phyloP scores from a whole-genome alignment of 1,140 invertebrate species.

The Zaprionus lachaisei region DNA sequence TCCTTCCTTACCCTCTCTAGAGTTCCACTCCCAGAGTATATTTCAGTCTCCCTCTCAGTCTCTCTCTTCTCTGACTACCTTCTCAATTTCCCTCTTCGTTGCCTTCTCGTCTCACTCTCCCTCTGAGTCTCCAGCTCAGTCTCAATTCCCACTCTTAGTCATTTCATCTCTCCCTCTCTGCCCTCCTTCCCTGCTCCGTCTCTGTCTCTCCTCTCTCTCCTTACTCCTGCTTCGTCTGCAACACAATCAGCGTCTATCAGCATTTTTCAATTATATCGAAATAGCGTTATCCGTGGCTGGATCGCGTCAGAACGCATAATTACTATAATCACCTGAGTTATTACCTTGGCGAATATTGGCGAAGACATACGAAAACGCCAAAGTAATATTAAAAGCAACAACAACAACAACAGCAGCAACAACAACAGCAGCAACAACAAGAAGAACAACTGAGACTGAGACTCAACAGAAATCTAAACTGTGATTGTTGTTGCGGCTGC shows the following conservation, averaged over 20 bases:
- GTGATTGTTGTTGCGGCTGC: slow-evolving; percentile 61
- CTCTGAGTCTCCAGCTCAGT: not conserved
- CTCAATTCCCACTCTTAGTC: not conserved
- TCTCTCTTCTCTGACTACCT: not conserved
- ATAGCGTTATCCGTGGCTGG: slow-evolving; percentile 84
- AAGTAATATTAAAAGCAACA: slow-evolving; percentile 78
- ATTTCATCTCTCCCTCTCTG: not conserved
- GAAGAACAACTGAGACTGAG: slow-evolving; percentile 7
- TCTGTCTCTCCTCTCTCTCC: not conserved
- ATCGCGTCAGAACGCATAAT: slow-evolving; percentile 85
- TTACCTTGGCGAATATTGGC: slow-evolving; percentile 84
- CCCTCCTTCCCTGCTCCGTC: not conserved
- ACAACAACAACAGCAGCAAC: slow-evolving; percentile 18
- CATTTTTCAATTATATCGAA: slow-evolving; percentile 85
- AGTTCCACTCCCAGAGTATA: not conserved
- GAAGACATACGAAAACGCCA: slow-evolving; percentile 60
- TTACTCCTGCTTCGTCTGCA: not conserved
- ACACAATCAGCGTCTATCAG: slow-evolving; percentile 84
- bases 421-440: slow-evolving; percentile 3
- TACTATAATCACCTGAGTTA: slow-evolving; percentile 85
- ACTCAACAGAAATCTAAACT: slow-evolving; percentile 74
- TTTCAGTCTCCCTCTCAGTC: not conserved
- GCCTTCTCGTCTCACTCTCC: not conserved
- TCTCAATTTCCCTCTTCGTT: not conserved
- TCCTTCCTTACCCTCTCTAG: not conserved